phyloP scores from a whole-genome alignment of 1,140 invertebrate genomes.

The Neodiprion fabricii region DNA sequence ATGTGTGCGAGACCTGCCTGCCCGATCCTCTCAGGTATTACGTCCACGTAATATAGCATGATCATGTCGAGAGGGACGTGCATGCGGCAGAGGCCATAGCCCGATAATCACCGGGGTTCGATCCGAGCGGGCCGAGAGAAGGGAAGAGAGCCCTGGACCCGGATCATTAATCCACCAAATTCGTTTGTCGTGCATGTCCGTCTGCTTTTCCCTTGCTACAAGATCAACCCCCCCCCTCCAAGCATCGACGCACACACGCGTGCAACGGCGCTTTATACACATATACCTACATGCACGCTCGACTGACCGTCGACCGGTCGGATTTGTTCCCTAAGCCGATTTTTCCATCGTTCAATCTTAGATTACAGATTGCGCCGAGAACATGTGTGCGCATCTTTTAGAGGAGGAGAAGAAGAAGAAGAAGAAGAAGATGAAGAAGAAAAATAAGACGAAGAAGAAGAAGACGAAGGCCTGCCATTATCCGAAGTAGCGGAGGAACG shows the following conservation, averaged over 20 bases:
- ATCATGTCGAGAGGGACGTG: background rate
- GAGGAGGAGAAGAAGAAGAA: background rate
- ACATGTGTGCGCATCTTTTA: no score
- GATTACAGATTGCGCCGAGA: constrained; percentile 1
- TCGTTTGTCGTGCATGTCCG: background rate
- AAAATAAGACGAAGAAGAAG: background rate
- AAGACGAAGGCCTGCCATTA: background rate
- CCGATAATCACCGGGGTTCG: background rate
- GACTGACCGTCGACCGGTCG: background rate
- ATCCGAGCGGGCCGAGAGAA: background rate
- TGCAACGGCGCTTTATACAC: background rate
- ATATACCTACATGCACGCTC: background rate
- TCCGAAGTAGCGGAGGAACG: background rate
- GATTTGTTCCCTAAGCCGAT: constrained; percentile 14
- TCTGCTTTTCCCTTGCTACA: background rate
- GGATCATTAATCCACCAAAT: background rate
- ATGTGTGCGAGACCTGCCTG: background rate
- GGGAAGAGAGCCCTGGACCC: background rate
- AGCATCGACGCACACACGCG: background rate
- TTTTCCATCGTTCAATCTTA: constrained; percentile 14
- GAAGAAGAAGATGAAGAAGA: background rate
- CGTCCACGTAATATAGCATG: no score
- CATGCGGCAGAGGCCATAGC: background rate
- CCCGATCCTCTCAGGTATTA: background rate
- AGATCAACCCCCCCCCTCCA: background rate